These are phyloP conservation scores for Xiphophorus birchmanni DNA, from an alignment of 2,797 vertebrate genomes.

Conservation along the genomic window DNA sequence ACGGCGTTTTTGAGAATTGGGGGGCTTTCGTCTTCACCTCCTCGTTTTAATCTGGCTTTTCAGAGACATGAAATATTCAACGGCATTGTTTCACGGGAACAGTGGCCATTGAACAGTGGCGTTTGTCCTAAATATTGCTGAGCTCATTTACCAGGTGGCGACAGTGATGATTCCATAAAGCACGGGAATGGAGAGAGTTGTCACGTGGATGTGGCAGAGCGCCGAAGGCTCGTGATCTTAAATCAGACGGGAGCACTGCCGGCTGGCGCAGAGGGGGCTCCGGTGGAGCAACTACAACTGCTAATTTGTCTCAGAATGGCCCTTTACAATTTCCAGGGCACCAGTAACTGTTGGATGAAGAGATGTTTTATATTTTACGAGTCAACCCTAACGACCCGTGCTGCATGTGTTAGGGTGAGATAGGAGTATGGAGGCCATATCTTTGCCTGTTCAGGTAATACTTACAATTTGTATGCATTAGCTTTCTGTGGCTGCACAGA, in stretches of 20 bases:
- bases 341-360: conserved; percentile 75
- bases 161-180: conserved; percentile 83
- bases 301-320: conserved; percentile 79
- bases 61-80: conserved; percentile 73
- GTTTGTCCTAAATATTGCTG: conserved; percentile 74
- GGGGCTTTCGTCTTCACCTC: conserved; percentile 26
- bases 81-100: conserved; percentile 64
- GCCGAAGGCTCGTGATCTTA: conserved; percentile 78
- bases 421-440: conserved; percentile 37
- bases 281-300: conserved; percentile 56
- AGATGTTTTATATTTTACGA: conserved; percentile 62
- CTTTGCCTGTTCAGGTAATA: conserved; percentile 35
- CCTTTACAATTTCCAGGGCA: conserved; percentile 74
- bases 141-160: conserved; percentile 67
- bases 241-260: conserved; percentile 74
- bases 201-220: conserved; percentile 69
- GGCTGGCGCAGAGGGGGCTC: conserved; percentile 66
- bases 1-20: conserved; percentile 52
- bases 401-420: conserved; percentile 37
- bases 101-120: conserved; percentile 48
- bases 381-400: conserved; percentile 25
- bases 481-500: conserved; percentile 51
- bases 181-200: conserved; percentile 78
- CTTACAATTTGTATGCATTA: conserved; percentile 50
- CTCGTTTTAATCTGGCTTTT: conserved; percentile 56